A percentile compares a stretch with the other conserved stretches of the same genome.
phyloP scores from a whole-genome alignment of 2,888 invertebrate species.

The Drosophila pseudotalamancana region DNA sequence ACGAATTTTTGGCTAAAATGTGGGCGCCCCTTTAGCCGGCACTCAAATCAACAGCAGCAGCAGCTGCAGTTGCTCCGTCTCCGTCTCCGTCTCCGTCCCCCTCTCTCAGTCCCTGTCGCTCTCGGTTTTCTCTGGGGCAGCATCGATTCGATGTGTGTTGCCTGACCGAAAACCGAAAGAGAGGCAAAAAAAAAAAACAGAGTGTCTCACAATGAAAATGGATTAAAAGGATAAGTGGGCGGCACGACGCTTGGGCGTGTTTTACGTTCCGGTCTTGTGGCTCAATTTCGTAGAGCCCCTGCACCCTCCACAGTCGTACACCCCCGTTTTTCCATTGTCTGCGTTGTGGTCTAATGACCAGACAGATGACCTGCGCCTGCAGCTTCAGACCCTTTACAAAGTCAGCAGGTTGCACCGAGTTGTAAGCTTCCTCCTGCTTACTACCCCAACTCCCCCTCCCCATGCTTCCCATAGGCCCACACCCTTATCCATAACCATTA shows the following conservation, averaged over 20 bases:
- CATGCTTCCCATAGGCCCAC: too few relatives aligned
- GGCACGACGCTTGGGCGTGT: conserved; percentile 4
- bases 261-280: background rate
- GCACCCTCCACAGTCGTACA: background rate
- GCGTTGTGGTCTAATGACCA: conserved; percentile 21
- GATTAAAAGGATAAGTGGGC: conserved; percentile 57
- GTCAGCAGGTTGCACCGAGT: conserved; percentile 14
- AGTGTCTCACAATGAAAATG: conserved; percentile 56
- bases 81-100: background rate
- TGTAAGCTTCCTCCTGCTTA: background rate
- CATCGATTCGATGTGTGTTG: conserved; percentile 14
- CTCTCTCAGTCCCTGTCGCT: background rate
- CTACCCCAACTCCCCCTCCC: background rate
- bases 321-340: background rate
- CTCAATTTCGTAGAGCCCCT: background rate
- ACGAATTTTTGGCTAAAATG: conserved; percentile 32
- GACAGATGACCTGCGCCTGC: conserved; percentile 11
- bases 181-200: background rate
- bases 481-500: too few relatives aligned
- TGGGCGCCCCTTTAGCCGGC: conserved; percentile 30
- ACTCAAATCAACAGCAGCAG: conserved; percentile 47
- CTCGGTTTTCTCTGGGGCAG: background rate
- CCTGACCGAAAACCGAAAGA: conserved; percentile 15
- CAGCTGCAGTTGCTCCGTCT: conserved; percentile 9
- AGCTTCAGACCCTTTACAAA: conserved; percentile 5